phyloP scores from a whole-genome alignment of 2,888 invertebrate species.

The Apodemia zela region DNA sequence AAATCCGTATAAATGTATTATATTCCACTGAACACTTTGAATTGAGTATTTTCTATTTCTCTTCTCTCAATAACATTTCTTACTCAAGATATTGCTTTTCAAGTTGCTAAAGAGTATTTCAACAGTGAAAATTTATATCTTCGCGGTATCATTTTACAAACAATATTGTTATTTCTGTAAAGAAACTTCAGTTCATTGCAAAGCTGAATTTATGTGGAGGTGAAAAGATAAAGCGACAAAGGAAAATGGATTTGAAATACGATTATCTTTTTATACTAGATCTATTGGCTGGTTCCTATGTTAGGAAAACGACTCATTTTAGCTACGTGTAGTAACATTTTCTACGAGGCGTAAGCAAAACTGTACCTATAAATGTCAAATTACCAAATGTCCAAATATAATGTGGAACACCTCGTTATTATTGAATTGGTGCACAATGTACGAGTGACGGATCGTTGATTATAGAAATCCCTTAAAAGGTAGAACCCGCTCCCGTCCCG shows the following conservation, averaged over 20 bases:
- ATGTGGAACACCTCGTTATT: too few relatives aligned
- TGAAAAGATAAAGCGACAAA: too few relatives aligned
- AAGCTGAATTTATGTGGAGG: background rate
- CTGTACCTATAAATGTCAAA: too few relatives aligned
- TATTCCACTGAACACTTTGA: background rate
- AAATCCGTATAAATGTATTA: constrained; percentile 1
- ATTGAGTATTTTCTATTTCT: constrained; percentile 3
- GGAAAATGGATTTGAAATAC: background rate
- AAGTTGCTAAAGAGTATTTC: constrained; percentile 14
- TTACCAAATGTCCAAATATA: too few relatives aligned
- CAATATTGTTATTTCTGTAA: background rate
- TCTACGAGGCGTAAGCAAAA: too few relatives aligned
- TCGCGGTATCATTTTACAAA: background rate
- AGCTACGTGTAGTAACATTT: too few relatives aligned
- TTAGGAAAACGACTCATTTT: too few relatives aligned
- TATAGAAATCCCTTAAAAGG: too few relatives aligned
- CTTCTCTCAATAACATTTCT: background rate
- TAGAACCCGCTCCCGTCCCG: too few relatives aligned
- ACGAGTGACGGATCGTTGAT: too few relatives aligned
- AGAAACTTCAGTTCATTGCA: background rate
- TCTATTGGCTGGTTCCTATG: too few relatives aligned
- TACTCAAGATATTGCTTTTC: constrained; percentile 14
- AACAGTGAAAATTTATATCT: background rate
- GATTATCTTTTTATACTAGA: background rate
- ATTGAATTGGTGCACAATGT: too few relatives aligned